phyloP scores from a whole-genome alignment of 2,113 vertebrate species.

The Conger conger region DNA sequence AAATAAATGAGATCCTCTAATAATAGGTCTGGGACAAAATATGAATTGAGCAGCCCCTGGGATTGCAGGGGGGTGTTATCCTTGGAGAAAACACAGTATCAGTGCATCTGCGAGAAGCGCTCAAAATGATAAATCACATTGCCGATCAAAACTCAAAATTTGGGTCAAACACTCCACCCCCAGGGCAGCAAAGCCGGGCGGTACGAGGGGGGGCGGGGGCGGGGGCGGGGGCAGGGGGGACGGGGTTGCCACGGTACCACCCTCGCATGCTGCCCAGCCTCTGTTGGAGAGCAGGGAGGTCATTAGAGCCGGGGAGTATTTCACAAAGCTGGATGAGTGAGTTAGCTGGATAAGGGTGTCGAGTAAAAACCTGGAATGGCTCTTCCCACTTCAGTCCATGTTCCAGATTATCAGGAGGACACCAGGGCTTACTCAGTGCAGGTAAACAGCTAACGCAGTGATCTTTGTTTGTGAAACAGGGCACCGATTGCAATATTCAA shows the following conservation, averaged over 20 bases:
- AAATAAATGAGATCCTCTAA: slow-evolving; percentile 49
- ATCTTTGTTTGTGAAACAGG: too few relatives aligned
- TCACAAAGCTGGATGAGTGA: too few relatives aligned
- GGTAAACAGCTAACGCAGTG: too few relatives aligned
- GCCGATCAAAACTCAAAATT: not conserved
- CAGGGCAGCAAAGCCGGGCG: not conserved
- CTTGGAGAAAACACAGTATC: not conserved
- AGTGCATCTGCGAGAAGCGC: not conserved
- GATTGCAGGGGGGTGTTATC: slow-evolving; percentile 9
- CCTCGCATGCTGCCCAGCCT: not conserved
- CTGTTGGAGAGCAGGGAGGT: not conserved
- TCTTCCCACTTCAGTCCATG: too few relatives aligned
- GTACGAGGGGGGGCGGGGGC: not conserved
- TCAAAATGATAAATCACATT: too few relatives aligned
- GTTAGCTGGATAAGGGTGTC: too few relatives aligned
- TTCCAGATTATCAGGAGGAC: too few relatives aligned
- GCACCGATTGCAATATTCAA: too few relatives aligned
- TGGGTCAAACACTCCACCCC: not conserved
- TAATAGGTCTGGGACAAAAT: slow-evolving; percentile 42
- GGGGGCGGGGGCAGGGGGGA: too few relatives aligned
- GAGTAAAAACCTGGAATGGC: too few relatives aligned
- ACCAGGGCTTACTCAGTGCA: too few relatives aligned
- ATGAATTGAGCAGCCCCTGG: slow-evolving; percentile 25
- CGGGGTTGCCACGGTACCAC: not conserved
- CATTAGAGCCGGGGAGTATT: not conserved